Evolutionary conservation across 2,888 invertebrate species (phyloP), one percentile per base, ranked within the genome.

Genomic region (Coleophora flavipennella): DNA sequence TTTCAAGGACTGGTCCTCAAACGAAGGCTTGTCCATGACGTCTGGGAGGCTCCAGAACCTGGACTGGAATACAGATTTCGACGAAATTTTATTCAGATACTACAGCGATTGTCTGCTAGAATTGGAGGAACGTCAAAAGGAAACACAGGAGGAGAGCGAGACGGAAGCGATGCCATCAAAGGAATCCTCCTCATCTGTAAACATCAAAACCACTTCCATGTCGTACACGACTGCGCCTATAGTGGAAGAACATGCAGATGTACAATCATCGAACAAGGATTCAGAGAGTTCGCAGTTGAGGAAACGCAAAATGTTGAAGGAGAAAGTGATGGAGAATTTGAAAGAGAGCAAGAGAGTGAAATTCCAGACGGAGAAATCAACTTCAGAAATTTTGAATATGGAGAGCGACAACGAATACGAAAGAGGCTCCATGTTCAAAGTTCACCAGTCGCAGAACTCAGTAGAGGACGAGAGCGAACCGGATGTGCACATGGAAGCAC

Each of bases 141-240:
- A 20, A 6, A 6, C 3, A 20, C 20, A 20, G 29, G 29, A 29
- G n/a, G 29, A 29, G 8, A 2, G 3, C 2, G 29, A 29, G 29
- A 11, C 10, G 8, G 8, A 29, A 3, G 8, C 3, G 6, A 27
- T 27, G 2, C 29, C 10, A 8, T 29, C 29, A 2, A 9, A 11
- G 29, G 29, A 3, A 29, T 29, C 8, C 8, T 29, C 29, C 39
- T 44, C 27, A 35, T 44, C n/a, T 39, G 37, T 7, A 40, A 45
- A 38, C 42, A 45, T n/a, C 36, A 42, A 33, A 36, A 38, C 8
- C 42, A 46, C 26, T 11, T 46, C 36, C 46, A 44, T 12, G 36
- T 46, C 43, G 41, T 47, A 35, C 47, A 47, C 20, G 47, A 47
- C 35, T 47, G 44, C 20, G 1, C 42, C 1, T 47, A 44, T 26